A percentile compares a stretch with the other conserved stretches of the same genome.
Conservation (phyloP, 2,888 invertebrate genomes). For the Apamea epomidion region DNA sequence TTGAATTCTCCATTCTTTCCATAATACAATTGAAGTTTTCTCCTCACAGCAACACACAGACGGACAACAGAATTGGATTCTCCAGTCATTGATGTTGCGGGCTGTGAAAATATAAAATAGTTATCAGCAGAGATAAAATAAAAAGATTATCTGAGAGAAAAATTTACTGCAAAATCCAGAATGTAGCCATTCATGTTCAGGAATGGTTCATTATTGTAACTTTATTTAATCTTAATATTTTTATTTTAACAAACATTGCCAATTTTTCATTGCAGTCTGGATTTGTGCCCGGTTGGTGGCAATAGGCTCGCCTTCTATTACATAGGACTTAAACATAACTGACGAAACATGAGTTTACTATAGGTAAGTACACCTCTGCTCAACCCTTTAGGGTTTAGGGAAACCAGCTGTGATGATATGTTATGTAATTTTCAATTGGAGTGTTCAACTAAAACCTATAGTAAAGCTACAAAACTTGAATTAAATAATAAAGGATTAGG, state of each 20-base stretch:
- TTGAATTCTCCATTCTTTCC: slow-evolving; percentile 96
- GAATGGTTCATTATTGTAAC: neutral
- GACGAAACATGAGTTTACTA: neutral
- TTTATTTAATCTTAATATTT: neutral
- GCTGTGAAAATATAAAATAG: slow-evolving; percentile 72
- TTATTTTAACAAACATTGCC: neutral
- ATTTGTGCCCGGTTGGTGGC: neutral
- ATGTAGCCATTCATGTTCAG: neutral
- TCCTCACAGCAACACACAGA: slow-evolving; percentile 96
- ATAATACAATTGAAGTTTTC: slow-evolving; percentile 96
- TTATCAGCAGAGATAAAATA: neutral
- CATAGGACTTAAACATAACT: neutral
- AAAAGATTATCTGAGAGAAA: neutral
- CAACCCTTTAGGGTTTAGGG: neutral
- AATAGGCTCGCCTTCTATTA: neutral
- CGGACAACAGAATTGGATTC: slow-evolving; percentile 94
- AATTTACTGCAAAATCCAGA: neutral
- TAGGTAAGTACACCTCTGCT: neutral
- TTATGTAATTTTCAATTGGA: neutral
- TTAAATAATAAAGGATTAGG: neutral
- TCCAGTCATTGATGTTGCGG: slow-evolving; percentile 91
- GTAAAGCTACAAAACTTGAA: neutral
- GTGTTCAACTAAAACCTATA: neutral
- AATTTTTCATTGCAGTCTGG: neutral
- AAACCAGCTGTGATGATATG: neutral